phyloP scores from a whole-genome alignment of 2,797 vertebrate genomes.

The Natrix natrix region DNA sequence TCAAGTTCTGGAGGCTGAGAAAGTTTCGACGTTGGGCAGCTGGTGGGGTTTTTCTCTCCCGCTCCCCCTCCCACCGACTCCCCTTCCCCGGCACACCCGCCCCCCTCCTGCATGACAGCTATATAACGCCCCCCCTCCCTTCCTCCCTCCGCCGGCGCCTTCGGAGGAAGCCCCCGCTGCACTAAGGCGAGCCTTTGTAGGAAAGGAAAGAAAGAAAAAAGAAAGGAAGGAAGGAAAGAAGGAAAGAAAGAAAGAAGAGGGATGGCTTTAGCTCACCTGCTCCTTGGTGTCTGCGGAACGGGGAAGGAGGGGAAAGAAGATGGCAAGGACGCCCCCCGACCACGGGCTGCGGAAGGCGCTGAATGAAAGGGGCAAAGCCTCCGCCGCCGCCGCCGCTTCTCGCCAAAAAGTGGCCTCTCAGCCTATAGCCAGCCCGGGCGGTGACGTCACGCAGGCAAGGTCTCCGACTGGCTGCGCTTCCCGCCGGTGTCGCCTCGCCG shows the following conservation, averaged over 20 bases:
- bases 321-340: constrained; percentile 15
- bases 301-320: constrained; percentile 23
- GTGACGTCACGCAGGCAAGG: constrained; percentile 72
- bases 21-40: background rate
- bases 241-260: constrained; percentile 25
- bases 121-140: background rate
- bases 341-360: constrained; percentile 63
- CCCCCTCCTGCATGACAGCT: background rate
- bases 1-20: background rate
- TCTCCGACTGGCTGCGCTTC: constrained; percentile 44
- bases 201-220: no score
- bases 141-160: background rate
- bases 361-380: constrained; percentile 59
- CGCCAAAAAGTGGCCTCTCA: constrained; percentile 59
- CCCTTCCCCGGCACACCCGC: background rate
- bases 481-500: constrained; percentile 36
- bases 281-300: background rate
- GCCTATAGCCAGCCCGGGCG: constrained; percentile 72
- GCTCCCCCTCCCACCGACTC: no score
- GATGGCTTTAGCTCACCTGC: background rate
- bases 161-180: background rate
- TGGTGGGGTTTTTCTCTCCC: background rate
- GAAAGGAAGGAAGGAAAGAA: background rate
- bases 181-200: background rate
- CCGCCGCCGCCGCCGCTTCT: constrained; percentile 49